Evolutionary conservation across 2,113 vertebrate species (phyloP), one percentile per base, ranked within the genome.

Genomic region (Empidonax alnorum): DNA sequence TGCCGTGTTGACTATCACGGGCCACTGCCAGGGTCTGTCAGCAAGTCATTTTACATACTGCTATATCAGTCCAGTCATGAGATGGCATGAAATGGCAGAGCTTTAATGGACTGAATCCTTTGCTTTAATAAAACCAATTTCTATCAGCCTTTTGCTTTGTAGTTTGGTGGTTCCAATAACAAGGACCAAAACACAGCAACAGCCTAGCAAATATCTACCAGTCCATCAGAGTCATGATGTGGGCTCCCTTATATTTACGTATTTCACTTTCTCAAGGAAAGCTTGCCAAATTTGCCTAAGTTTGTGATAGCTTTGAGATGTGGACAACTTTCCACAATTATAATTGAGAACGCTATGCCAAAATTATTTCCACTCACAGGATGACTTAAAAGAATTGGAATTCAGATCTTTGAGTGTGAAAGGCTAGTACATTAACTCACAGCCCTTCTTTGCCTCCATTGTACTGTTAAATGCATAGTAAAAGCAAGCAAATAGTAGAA

Each of bases 371-470:
- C 79, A 95, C 68, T 90, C 65, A 31, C 39, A 41, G 67, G 78
- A 93, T 97, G 93, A 97, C 93, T 91, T 93, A 94, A 78, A 92
- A 71, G 72, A 90, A 85, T 71, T 93, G 96, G 96, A 97, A 97
- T 97, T 90, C 91, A 91, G 52, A 73, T 90, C 41, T 93, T 85
- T 68, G 76, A 93, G 69, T 93, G 89, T 93, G 87, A 95, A 94
- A 95, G 69, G 78, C 73, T 39, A 49, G 75, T 58, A 56, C 62
- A 62, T 95, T 91, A 95, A 94, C 87, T 95, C 79, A 87, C 13
- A 65, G 85, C 59, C 90, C 75, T 73, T 83, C 80, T 83, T 89
- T 90, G 55, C 95, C 89, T 95, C 94, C 53, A 59, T 24, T 92
- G 87, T 84, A 53, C 67, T 90, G 89, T 87, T 89, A 96, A 94